Evolutionary conservation across 2,888 invertebrate species (phyloP), one percentile per base, ranked within the genome.

Genomic region (Netelia fuscicornis): DNA sequence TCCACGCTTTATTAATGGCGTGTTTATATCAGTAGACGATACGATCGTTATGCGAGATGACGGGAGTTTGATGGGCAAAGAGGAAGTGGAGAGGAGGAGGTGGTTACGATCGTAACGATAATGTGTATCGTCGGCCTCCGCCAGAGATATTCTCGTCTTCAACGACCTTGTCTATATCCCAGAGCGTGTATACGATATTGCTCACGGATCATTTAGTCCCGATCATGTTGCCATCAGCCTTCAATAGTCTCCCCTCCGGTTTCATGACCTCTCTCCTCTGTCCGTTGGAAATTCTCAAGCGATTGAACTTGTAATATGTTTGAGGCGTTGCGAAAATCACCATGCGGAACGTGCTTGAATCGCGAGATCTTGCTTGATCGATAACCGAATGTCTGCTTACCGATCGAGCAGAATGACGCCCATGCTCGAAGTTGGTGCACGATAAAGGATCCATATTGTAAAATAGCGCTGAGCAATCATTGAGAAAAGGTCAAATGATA

Each of bases 141-240:
- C n/a, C 37, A 42, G 67, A 58, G 42, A 58, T 62, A 62, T 58
- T 11, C 9, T 13, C 67, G 30, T 44, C 23, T 58, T 58, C 56
- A 68, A 58, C 56, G 58, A 77, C 65, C 25, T 56, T 8, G 42
- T 23, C 58, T 48, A 37, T 76, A 70, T 68, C 23, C 25, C 42
- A 54, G 37, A 23, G 65, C 81, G 56, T 42, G 42, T 58, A 81
- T 54, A 54, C 56, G 75, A 52, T 62, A 68, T 76, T 75, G 68
- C 70, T 76, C 42, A 81, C 76, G 81, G 76, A 70, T 68, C 81
- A 76, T 81, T 81, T 81, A 54, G 30, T 62, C 48, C 2, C 42
- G 54, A 79, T 79, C 70, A 79, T 67, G 54, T 64, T 10, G 48
- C 52, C 23, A 77, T 70, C 62, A 71, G 62, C 70, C 25, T 62